Conservation (phyloP, 2,113 vertebrate genomes). For the Perccottus glenii region DNA sequence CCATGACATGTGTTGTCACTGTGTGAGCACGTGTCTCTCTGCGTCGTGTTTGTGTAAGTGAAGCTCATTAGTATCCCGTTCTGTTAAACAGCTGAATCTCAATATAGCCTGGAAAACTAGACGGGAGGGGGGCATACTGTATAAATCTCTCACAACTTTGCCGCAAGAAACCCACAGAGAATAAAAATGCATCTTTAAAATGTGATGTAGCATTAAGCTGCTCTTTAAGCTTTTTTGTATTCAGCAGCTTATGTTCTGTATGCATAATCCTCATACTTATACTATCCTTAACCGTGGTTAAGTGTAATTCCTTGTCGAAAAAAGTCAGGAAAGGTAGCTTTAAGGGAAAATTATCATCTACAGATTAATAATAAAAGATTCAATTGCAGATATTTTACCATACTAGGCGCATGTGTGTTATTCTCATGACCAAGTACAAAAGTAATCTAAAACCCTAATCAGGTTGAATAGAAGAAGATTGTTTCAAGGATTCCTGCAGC, state of each 20-base stretch:
- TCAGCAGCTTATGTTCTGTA: conserved; percentile 10
- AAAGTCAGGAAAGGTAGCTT: neutral
- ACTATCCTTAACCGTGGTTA: neutral
- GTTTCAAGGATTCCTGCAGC: neutral
- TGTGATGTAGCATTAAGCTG: conserved; percentile 16
- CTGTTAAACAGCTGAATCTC: conserved; percentile 46
- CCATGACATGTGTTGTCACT: conserved; percentile 18
- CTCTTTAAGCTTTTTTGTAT: conserved; percentile 23
- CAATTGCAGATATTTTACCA: neutral
- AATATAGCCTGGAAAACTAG: conserved; percentile 43
- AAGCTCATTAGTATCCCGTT: conserved; percentile 44
- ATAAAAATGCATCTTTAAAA: conserved; percentile 14
- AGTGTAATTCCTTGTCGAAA: conserved; percentile 3
- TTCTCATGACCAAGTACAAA: conserved; percentile 7
- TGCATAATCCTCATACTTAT: conserved; percentile 18
- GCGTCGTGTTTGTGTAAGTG: conserved; percentile 38
- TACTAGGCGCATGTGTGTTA: neutral
- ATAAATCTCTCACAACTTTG: conserved; percentile 4
- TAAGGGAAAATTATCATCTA: neutral
- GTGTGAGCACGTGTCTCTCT: neutral
- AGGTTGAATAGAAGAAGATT: conserved; percentile 4
- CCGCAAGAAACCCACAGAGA: conserved; percentile 11
- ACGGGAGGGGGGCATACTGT: neutral
- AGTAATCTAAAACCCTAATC: neutral
- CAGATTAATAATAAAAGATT: conserved; percentile 1